Conservation (phyloP, 2,888 invertebrate species). For the Andricus curvator region DNA sequence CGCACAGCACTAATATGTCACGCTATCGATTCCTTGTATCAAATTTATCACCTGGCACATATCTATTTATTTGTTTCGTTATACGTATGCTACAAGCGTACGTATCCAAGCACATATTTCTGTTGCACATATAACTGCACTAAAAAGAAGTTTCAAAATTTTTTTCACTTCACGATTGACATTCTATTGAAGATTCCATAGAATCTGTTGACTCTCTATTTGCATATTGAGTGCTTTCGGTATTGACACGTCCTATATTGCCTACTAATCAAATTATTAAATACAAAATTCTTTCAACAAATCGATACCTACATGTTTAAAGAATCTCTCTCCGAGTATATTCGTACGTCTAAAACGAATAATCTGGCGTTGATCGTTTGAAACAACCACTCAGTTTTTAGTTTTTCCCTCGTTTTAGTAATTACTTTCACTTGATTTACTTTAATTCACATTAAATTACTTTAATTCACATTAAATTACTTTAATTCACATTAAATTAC, state of each 20-base stretch:
- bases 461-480: too few relatives aligned
- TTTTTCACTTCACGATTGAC: neutral
- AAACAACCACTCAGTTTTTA: too few relatives aligned
- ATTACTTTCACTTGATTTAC: too few relatives aligned
- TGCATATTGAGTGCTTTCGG: neutral
- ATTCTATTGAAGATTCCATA: neutral
- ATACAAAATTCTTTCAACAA: neutral
- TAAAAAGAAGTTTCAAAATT: neutral
- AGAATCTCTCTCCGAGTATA: too few relatives aligned
- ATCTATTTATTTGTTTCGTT: conserved; percentile 19
- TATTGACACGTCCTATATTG: neutral
- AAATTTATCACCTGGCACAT: conserved; percentile 39
- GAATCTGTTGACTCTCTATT: neutral
- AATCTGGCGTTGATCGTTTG: too few relatives aligned
- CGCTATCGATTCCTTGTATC: conserved; percentile 34
- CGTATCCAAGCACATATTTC: conserved; percentile 29
- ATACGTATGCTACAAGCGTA: conserved; percentile 1
- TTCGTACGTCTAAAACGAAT: too few relatives aligned
- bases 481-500: too few relatives aligned
- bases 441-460: too few relatives aligned
- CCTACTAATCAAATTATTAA: neutral
- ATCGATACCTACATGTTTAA: neutral
- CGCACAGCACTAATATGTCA: conserved; percentile 72
- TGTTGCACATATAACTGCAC: conserved; percentile 1
- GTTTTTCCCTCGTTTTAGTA: too few relatives aligned